phyloP scores from a whole-genome alignment of 2,888 invertebrate species.

The Scelioninae gen. 1 region DNA sequence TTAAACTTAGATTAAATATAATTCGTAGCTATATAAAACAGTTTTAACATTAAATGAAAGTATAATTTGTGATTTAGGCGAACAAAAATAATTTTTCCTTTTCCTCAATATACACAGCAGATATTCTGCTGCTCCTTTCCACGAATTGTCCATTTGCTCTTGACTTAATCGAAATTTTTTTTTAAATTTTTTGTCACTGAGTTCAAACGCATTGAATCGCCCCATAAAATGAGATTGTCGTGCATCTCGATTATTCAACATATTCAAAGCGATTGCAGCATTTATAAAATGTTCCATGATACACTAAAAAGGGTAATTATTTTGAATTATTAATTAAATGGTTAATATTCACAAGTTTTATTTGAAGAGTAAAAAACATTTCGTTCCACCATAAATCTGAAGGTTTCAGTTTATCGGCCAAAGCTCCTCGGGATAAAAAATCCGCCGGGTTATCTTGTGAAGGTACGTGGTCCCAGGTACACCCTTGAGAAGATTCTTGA shows the following conservation, averaged over 20 bases:
- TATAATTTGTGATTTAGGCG: background rate
- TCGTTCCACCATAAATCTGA: background rate
- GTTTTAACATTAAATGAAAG: background rate
- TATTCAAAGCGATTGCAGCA: background rate
- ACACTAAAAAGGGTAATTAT: no score
- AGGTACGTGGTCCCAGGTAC: background rate
- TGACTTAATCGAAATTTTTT: constrained; percentile 6
- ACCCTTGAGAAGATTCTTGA: background rate
- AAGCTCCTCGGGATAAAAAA: background rate
- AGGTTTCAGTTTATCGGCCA: background rate
- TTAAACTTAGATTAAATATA: no score
- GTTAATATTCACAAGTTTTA: no score
- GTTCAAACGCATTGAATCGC: constrained; percentile 3
- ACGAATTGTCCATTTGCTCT: constrained; percentile 6
- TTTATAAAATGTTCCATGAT: background rate
- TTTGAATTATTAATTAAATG: no score
- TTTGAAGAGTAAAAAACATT: no score
- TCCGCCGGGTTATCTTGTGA: background rate
- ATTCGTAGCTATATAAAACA: no score
- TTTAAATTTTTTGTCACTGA: constrained; percentile 11
- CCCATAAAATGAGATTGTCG: background rate
- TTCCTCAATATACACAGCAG: constrained; percentile 8
- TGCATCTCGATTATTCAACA: background rate
- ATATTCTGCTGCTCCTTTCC: background rate
- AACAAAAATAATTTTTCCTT: background rate